phyloP scores from a whole-genome alignment of 2,113 vertebrate genomes.

The Copsychus sechellarum region DNA sequence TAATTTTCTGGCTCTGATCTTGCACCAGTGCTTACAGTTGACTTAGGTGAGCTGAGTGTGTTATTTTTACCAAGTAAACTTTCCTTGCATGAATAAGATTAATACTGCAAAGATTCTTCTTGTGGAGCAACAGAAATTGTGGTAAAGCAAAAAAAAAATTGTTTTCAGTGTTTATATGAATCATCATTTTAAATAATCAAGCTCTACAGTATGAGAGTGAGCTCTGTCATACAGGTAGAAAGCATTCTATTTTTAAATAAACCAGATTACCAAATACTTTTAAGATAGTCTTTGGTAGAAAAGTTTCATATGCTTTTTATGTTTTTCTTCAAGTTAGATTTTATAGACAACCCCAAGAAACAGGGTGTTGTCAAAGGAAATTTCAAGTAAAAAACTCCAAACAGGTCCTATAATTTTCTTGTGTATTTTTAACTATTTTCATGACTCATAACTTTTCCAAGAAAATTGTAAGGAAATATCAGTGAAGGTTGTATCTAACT shows the following conservation, averaged over 20 bases:
- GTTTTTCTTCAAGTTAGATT: background rate
- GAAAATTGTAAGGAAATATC: background rate
- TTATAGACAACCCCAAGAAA: background rate
- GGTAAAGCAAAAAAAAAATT: background rate
- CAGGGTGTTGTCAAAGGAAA: background rate
- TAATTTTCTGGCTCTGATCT: constrained; percentile 18
- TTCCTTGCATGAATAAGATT: background rate
- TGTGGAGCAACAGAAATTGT: background rate
- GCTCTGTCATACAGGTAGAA: background rate
- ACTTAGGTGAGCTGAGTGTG: background rate
- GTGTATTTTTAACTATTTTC: background rate
- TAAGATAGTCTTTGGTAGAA: background rate
- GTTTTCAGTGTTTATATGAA: background rate
- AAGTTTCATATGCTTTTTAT: background rate
- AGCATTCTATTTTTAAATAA: background rate
- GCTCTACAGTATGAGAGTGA: background rate
- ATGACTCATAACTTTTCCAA: background rate
- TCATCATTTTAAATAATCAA: background rate
- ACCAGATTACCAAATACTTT: background rate
- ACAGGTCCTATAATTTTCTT: background rate
- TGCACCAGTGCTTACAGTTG: background rate
- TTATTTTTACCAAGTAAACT: background rate
- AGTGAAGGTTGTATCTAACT: background rate
- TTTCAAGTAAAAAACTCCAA: background rate
- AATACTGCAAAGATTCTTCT: fast-evolving